Percentiles rank a stretch among this genome's conserved stretches.
Evolutionary conservation across 1,140 invertebrate species (phyloP).

Genomic region (Pogonomyrmex barbatus): DNA sequence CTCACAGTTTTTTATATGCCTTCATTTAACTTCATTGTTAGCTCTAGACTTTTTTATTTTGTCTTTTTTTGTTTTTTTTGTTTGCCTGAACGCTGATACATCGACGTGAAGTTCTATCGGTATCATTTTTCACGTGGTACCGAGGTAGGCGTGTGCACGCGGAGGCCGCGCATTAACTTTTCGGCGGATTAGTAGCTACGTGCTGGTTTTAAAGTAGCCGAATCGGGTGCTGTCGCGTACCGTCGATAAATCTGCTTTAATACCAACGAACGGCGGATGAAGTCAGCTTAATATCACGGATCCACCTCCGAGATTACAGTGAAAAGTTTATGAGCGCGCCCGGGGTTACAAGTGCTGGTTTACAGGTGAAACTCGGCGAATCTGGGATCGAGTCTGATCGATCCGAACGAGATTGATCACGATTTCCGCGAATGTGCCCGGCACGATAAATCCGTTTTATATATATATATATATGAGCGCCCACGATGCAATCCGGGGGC

Average conservation of each 20-base stretch:
- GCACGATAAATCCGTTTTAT: conserved; percentile 42
- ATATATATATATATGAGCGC: neutral
- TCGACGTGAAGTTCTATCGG: neutral
- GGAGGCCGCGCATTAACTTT: conserved; percentile 51
- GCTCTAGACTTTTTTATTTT: neutral
- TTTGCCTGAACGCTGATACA: neutral
- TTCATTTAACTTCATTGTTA: neutral
- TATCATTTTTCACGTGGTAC: conserved; percentile 32
- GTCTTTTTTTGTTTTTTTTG: neutral
- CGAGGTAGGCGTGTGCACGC: conserved; percentile 24
- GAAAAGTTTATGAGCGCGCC: conserved; percentile 59
- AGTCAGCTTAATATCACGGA: conserved; percentile 56
- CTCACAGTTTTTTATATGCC: neutral
- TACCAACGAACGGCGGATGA: conserved; percentile 36
- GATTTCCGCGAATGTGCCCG: neutral
- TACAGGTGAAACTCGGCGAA: conserved; percentile 29
- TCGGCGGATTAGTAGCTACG: conserved; percentile 62
- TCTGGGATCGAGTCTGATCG: conserved; percentile 14
- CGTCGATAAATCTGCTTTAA: conserved; percentile 64
- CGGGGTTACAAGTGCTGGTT: conserved; percentile 28
- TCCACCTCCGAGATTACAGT: conserved; percentile 50
- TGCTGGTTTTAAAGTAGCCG: conserved; percentile 37
- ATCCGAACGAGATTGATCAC: conserved; percentile 25
- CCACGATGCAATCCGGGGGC: neutral
- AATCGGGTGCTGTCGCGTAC: conserved; percentile 10